Conservation (phyloP, 1,140 invertebrate genomes). For the Lycorma delicatula region DNA sequence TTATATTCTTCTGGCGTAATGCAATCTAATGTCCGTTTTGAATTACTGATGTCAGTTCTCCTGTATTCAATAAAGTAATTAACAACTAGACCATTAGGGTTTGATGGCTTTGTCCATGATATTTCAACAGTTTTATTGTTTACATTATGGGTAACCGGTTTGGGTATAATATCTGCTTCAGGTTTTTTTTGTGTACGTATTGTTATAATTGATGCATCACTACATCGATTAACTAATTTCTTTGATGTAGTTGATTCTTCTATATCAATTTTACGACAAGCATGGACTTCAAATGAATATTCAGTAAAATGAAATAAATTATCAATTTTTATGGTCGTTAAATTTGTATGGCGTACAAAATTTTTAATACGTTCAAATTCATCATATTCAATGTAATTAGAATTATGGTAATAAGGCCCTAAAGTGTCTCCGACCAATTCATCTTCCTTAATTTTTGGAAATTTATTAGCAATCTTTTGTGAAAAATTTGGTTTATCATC, state of each 20-base stretch:
- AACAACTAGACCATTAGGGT: slow-evolving; percentile 78
- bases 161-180: slow-evolving; percentile 22
- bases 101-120: slow-evolving; percentile 41
- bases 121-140: slow-evolving; percentile 23
- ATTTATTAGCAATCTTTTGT: too few species aligned
- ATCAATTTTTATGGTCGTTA: slow-evolving; percentile 40
- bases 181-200: slow-evolving; percentile 19
- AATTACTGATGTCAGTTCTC: slow-evolving; percentile 16
- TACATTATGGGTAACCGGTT: neutral
- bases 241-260: slow-evolving; percentile 16
- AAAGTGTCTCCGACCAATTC: too few species aligned
- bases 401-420: too few species aligned
- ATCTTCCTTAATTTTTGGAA: too few species aligned
- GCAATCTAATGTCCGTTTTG: slow-evolving; percentile 31
- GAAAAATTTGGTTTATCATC: too few species aligned
- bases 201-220: slow-evolving; percentile 22
- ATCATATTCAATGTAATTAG: too few species aligned
- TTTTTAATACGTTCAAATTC: too few species aligned
- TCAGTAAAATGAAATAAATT: slow-evolving; percentile 59
- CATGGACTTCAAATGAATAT: slow-evolving; percentile 60
- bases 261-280: slow-evolving; percentile 51
- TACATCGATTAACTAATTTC: slow-evolving; percentile 17
- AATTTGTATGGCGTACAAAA: neutral
- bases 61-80: slow-evolving; percentile 60
- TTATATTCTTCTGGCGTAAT: slow-evolving; percentile 13